Evolutionary conservation across 2,113 vertebrate genomes (phyloP).

Genomic region (Phoxinus phoxinus): DNA sequence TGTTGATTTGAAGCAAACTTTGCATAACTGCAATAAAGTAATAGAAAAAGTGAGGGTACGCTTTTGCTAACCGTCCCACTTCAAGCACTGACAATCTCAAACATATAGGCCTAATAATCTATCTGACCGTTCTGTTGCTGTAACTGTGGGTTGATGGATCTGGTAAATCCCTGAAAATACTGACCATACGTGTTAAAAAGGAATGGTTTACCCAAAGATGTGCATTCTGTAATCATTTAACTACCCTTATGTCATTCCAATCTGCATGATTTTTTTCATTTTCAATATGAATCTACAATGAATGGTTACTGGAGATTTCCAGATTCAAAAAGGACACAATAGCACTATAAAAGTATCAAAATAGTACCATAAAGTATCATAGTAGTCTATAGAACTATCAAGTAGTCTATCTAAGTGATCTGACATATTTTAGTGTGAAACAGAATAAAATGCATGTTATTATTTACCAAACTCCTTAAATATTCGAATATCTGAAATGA

Average conservation of each 20-base stretch:
- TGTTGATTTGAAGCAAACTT: conserved; percentile 33
- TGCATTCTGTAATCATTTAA: too few species aligned
- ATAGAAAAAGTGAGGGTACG: too few species aligned
- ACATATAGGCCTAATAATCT: not conserved
- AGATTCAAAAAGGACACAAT: not conserved
- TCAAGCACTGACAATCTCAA: not conserved
- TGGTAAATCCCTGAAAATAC: not conserved
- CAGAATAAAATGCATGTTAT: too few species aligned
- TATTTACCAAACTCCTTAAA: not conserved
- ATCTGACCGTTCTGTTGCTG: not conserved
- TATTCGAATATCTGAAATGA: not conserved
- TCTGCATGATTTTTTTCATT: not conserved
- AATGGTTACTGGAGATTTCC: not conserved
- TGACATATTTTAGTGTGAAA: not conserved
- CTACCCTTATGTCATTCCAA: not conserved
- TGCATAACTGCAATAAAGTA: not conserved
- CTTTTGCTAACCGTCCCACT: too few species aligned
- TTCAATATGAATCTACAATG: not conserved
- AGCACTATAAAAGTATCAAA: not conserved
- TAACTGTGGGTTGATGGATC: not conserved
- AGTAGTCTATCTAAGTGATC: too few species aligned
- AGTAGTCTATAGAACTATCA: not conserved
- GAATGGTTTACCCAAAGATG: not conserved
- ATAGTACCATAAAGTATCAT: not conserved
- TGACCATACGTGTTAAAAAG: not conserved